Conservation (phyloP, 2,797 vertebrate species). For the Urosaurus nigricauda region DNA sequence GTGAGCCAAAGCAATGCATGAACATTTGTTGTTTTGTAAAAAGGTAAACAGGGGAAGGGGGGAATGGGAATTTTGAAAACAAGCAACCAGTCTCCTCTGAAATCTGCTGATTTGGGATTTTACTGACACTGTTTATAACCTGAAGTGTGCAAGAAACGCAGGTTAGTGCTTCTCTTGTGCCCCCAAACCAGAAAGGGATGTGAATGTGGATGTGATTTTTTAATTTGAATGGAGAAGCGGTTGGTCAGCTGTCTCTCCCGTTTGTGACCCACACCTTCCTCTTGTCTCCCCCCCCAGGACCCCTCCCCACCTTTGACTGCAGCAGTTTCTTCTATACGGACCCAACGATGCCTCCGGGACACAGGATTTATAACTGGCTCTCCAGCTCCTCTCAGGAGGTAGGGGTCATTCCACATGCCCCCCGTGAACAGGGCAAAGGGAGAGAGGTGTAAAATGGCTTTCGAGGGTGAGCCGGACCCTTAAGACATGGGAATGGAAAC, state of each 20-base stretch:
- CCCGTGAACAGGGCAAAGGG: too few relatives aligned
- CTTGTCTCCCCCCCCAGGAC: background rate
- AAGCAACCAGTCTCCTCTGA: too few relatives aligned
- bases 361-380: slow-evolving; percentile 4
- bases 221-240: too few relatives aligned
- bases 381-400: slow-evolving; percentile 12
- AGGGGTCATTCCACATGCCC: background rate
- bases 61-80: too few relatives aligned
- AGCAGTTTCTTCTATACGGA: slow-evolving; percentile 22
- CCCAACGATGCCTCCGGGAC: background rate
- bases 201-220: too few relatives aligned
- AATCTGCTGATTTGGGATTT: background rate
- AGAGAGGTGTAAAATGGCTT: rapidly evolving
- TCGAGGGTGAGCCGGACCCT: background rate
- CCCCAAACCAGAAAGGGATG: too few relatives aligned
- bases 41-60: too few relatives aligned
- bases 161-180: background rate
- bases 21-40: background rate
- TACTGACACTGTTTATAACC: background rate
- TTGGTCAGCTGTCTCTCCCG: too few relatives aligned
- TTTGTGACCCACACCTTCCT: too few relatives aligned
- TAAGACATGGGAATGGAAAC: too few relatives aligned
- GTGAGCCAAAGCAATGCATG: background rate
- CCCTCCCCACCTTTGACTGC: background rate
- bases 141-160: background rate